Percentiles rank a stretch among this genome's conserved stretches.
phyloP scores from a whole-genome alignment of 2,888 invertebrate genomes.

The Azorinus chamasolen region DNA sequence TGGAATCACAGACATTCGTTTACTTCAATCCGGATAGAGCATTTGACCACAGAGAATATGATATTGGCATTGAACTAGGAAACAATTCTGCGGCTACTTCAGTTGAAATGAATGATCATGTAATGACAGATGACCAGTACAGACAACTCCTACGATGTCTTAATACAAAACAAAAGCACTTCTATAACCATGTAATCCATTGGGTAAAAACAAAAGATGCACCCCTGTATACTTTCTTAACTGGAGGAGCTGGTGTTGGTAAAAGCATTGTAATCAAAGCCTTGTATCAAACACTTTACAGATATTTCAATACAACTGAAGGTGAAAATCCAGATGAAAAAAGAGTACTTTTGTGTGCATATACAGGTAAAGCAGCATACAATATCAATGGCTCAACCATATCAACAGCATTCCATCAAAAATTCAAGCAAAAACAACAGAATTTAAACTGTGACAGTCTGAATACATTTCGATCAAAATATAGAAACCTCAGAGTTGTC shows the following conservation, averaged over 20 bases:
- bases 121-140: conserved; percentile 40
- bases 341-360: conserved; percentile 42
- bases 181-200: conserved; percentile 41
- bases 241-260: conserved; percentile 71
- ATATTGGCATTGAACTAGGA: conserved; percentile 50
- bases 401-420: conserved; percentile 36
- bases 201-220: conserved; percentile 22
- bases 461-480: conserved; percentile 22
- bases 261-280: conserved; percentile 61
- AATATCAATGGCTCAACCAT: conserved; percentile 51
- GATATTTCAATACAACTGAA: conserved; percentile 12
- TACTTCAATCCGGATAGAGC: conserved; percentile 47
- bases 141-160: conserved; percentile 17
- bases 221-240: conserved; percentile 40
- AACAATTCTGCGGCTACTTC: conserved; percentile 9
- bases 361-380: conserved; percentile 59
- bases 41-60: conserved; percentile 38
- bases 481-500: conserved; percentile 14
- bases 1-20: conserved; percentile 40
- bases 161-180: conserved; percentile 45
- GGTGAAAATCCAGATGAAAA: conserved; percentile 35
- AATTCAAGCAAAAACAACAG: conserved; percentile 17
- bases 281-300: conserved; percentile 57
- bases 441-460: conserved; percentile 12
- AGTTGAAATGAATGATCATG: conserved; percentile 20